Evolutionary conservation across 1,140 invertebrate species (phyloP), one percentile per base, ranked within the genome.

Genomic region (Tribolium castaneum): DNA sequence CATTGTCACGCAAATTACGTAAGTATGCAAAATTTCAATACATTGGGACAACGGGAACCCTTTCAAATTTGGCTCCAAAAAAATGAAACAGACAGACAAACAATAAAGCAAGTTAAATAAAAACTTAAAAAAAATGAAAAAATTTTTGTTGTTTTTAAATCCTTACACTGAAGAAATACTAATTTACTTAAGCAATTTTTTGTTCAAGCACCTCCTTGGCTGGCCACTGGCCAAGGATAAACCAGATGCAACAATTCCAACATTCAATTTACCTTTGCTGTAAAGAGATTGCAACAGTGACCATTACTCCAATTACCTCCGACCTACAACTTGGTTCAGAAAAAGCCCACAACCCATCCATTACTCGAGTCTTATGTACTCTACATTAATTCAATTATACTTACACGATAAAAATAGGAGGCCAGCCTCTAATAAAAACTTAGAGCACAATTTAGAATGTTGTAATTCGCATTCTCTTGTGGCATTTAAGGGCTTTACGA

Each of bases 401-500:
- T 45, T n/a, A 45, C 39, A 45, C 39, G 39, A 45, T 45, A 45
- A 45, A 45, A 45, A 45, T 45, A 9, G 39, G n/a, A 45, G 39
- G 39, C n/a, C 39, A 45, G 9, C n/a, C 7, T 45, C 39, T 45
- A 45, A 45, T 45, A 45, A 45, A 45, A 59, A 30, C 22, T 30
- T 30, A 59, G 19, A 59, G 54, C 54, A 59, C 54, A 10, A 19
- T 59, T 59, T 59, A n/a, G 16, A 59, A 2, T 59, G 54, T 6
- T 10, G 13, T 59, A 59, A 59, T 59, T 59, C 54, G 54, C 16
- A 59, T 59, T 59, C 54, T 25, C 54, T 59, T n/a, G 54, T 59
- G 54, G 22, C 54, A 22, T 30, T 59, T 59, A 59, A 59, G 54
- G n/a, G 16, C 54, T 59, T 59, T 25, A 59, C 19, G 54, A 59